Conservation (phyloP, 2,888 invertebrate species). For the Parelbella ahira region DNA sequence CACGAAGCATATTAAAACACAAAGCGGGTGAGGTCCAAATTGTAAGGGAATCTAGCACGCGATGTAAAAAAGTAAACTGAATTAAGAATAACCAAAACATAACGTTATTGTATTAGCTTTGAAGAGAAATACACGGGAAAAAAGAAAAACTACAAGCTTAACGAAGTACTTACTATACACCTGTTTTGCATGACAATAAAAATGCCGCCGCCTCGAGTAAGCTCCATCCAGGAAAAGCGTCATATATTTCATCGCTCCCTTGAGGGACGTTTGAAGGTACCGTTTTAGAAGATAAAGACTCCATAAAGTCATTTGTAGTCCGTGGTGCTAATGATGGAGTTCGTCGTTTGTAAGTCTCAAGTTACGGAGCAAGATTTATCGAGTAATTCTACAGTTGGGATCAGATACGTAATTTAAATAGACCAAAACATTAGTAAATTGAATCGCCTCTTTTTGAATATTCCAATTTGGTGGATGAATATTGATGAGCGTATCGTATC, state of each 20-base stretch:
- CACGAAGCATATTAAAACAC: no score
- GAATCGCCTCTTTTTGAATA: background rate
- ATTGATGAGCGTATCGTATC: no score
- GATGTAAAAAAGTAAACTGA: no score
- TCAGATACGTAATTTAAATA: slow-evolving; percentile 1
- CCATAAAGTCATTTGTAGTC: slow-evolving; percentile 17
- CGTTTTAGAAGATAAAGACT: slow-evolving; percentile 16
- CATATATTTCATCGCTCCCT: slow-evolving; percentile 10
- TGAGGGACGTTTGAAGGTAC: slow-evolving; percentile 8
- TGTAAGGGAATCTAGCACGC: no score
- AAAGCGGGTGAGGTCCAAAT: no score
- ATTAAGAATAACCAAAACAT: no score
- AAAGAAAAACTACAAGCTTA: background rate
- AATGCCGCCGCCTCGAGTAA: slow-evolving; percentile 4
- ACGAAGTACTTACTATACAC: slow-evolving; percentile 5
- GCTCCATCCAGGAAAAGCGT: slow-evolving; percentile 3
- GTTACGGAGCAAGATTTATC: slow-evolving; percentile 4
- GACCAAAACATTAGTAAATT: slow-evolving; percentile 10
- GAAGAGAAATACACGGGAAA: slow-evolving; percentile 1
- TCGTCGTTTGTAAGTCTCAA: slow-evolving; percentile 12
- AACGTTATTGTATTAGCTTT: no score
- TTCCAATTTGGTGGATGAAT: background rate
- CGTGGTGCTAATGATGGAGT: slow-evolving; percentile 9
- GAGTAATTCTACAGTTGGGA: background rate
- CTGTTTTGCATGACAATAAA: slow-evolving; percentile 23